These are phyloP conservation scores for Scolopax rusticola DNA, from an alignment of 2,797 vertebrate species.

Conservation along the genomic window DNA sequence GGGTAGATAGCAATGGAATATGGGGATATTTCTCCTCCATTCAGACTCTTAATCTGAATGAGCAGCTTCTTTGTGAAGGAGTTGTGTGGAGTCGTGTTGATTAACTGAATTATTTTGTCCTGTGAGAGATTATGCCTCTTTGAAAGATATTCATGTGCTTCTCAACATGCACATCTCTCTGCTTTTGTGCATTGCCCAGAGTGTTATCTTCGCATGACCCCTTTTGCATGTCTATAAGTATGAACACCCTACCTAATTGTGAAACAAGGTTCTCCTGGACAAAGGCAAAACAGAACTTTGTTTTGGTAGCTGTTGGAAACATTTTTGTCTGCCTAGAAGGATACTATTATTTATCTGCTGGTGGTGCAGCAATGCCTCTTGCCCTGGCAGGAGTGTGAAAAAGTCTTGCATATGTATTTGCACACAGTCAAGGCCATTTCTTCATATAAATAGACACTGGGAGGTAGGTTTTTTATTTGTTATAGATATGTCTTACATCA, in stretches of 20 bases:
- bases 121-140: background rate
- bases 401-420: background rate
- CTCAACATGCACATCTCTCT: background rate
- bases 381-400: background rate
- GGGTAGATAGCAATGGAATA: background rate
- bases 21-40: background rate
- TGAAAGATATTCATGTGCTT: background rate
- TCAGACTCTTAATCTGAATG: background rate
- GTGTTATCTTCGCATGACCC: background rate
- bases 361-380: background rate
- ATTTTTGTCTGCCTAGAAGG: background rate
- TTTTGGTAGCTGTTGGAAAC: background rate
- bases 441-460: background rate
- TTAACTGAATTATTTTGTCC: background rate
- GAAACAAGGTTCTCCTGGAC: background rate
- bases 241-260: background rate
- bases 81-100: background rate
- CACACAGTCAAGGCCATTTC: background rate
- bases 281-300: background rate
- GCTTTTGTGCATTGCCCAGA: background rate
- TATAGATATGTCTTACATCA: background rate
- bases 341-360: background rate
- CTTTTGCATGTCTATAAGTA: background rate
- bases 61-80: background rate
- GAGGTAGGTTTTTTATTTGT: background rate